Base-by-base conservation (phyloP, 2,113 vertebrate genomes). In the Myotis lucifugus region DNA sequence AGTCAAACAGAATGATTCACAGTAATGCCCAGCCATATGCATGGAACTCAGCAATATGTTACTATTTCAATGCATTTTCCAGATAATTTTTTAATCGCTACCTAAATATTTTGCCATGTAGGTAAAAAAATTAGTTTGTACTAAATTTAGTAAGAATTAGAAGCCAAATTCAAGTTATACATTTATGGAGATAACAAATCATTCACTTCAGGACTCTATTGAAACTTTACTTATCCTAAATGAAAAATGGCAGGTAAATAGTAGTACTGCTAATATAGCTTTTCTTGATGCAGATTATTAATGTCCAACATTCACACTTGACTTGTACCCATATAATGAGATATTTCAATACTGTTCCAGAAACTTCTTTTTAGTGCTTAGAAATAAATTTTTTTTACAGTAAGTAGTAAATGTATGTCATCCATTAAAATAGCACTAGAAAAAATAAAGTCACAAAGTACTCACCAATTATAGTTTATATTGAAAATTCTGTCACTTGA, bases 261-360 rank as follows among this genome's bases (percentile, higher is more conserved):
- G 64, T 29, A 70, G 59, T 32, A 11, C 21, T 88, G 46, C 46
- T 46, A 73, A 64, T 29, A 73, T 6, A 79, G 7, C 29, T 85
- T 32, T 61, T 95, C 5, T 85, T 89, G 61, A 95, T 79, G 61
- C 85, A 89, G 34, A 25, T 79, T 84, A 94, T 59, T 93, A 93
- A 79, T 21, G 15, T 61, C 25, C 6, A 78, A 90, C 37, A 46
- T 64, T 92, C 2, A 86, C 7, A 59, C 82, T 50, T 61, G 40
- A 50, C 19, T 70, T 84, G 3, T 37, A 78, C 52, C 5, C 9
- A 85, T 32, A 89, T 29, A 77, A 59, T 29, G 18, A 74, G 40
- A 27, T 74, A 74, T 48, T 74, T 29, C 42, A 17, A 48, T 76
- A 13, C 27, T 32, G 8, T 48, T 48, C 42, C 42, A 48, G 27